Base-by-base conservation (phyloP, 1,140 invertebrate genomes). In the Callitettix versicolor region DNA sequence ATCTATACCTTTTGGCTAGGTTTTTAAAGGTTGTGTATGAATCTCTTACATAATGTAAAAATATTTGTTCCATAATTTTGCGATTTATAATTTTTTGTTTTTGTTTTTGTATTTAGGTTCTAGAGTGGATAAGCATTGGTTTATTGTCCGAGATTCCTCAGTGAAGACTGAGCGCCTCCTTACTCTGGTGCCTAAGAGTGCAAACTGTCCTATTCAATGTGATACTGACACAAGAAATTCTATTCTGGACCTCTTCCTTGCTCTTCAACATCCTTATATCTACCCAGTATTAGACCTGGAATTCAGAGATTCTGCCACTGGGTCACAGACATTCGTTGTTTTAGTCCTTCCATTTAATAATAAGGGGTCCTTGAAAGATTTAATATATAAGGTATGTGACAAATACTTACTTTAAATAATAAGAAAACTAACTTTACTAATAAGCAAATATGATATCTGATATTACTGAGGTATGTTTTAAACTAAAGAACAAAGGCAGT, bases 201-300 rank as follows among this genome's bases (percentile, higher is more conserved):
- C 74, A 57, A 76, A 76, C 47, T 79, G 81, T 65, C 69, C 75
- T 54, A 60, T 79, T 61, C 65, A 69, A 47, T 61, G 73, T 64
- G 64, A 71, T 53, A 64, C 70, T 3, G 64, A 70, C 30, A 84
- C 77, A 0, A 73, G 76, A 55, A 76, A 78, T 21, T 80, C 83
- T 2, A 73, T 93, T 3, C 77, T 88, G 67, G 85, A 91, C 64
- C 72, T 94, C 40, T 89, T 94, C 62, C 76, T 87, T 46, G 82
- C 85, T 3, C 75, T 94, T 5, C 89, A 93, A 68, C 91, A 94
- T 72, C 91, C 91, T 0, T 93, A 94, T 67, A 87, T 95, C 52
- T 90, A 89, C 70, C 90, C 91, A 0, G 80, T 93, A 1, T 71
- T 92, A 43, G 88, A 93, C 65, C 71, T 94, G 53, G 88, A 89